These are phyloP conservation scores for Orbicella faveolata DNA, from an alignment of 64 coral and sea anemone species.

Conservation along the genomic window DNA sequence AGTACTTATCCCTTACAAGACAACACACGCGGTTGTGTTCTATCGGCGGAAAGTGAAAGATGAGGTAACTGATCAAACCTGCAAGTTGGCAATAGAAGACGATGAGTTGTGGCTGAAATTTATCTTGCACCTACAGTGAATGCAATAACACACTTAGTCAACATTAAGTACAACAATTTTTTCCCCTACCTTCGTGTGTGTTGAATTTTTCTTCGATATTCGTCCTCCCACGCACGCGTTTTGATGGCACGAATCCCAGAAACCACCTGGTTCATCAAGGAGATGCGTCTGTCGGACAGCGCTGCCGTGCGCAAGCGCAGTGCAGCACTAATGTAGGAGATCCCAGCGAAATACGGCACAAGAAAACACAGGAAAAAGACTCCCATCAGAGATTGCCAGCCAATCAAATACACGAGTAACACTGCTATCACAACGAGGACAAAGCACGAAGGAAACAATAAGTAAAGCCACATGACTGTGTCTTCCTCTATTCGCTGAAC, in stretches of 20 bases:
- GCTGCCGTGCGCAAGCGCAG: not conserved
- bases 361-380: not conserved
- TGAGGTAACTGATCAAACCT: too few relatives aligned
- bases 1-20: too few relatives aligned
- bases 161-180: too few relatives aligned
- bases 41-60: too few relatives aligned
- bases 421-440: not conserved
- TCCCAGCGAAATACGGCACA: not conserved
- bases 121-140: too few relatives aligned
- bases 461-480: not conserved
- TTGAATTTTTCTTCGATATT: not conserved
- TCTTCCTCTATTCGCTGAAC: not conserved
- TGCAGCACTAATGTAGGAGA: not conserved
- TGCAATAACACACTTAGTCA: too few relatives aligned
- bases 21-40: too few relatives aligned
- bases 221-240: not conserved
- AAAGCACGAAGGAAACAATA: not conserved
- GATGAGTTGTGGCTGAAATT: too few relatives aligned
- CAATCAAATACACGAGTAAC: not conserved
- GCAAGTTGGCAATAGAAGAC: too few relatives aligned
- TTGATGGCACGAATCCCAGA: not conserved
- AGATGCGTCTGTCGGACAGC: not conserved
- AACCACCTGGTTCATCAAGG: not conserved
- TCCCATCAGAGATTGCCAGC: not conserved
- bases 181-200: not conserved